Conservation (phyloP, 2,113 vertebrate species). For the Trematocara marginatum region DNA sequence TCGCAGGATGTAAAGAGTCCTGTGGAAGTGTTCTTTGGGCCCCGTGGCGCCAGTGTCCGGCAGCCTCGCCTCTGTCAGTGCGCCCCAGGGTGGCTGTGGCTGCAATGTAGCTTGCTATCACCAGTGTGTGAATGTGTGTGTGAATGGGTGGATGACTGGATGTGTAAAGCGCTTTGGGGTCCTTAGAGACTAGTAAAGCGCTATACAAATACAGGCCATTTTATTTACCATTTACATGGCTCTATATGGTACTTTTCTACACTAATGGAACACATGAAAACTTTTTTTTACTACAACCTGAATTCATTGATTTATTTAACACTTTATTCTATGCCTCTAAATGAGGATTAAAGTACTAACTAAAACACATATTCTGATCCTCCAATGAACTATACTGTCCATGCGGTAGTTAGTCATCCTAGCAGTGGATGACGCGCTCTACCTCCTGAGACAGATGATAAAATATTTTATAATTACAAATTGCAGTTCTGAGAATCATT, state of each 20-base stretch:
- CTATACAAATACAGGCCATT: no score
- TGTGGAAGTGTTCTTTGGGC: no score
- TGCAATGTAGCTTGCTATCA: no score
- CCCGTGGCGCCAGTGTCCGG: no score
- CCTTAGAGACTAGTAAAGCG: no score
- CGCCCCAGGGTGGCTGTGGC: no score
- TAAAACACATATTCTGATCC: background rate
- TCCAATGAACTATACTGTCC: background rate
- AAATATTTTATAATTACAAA: background rate
- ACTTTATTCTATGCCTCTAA: background rate
- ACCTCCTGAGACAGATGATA: background rate
- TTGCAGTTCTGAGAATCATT: background rate
- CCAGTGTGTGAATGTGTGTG: no score
- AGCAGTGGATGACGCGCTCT: background rate
- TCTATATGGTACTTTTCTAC: background rate
- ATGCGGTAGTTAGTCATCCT: background rate
- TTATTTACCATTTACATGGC: background rate
- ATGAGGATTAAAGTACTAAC: background rate
- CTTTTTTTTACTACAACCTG: background rate
- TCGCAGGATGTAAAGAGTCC: no score
- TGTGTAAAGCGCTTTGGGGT: no score
- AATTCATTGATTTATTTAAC: background rate
- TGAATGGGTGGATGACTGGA: no score
- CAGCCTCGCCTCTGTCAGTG: no score
- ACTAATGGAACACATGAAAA: background rate